A percentile compares a stretch with the other conserved stretches of the same genome.
Conservation (phyloP, 2,797 vertebrate species). For the Manis pentadactyla region DNA sequence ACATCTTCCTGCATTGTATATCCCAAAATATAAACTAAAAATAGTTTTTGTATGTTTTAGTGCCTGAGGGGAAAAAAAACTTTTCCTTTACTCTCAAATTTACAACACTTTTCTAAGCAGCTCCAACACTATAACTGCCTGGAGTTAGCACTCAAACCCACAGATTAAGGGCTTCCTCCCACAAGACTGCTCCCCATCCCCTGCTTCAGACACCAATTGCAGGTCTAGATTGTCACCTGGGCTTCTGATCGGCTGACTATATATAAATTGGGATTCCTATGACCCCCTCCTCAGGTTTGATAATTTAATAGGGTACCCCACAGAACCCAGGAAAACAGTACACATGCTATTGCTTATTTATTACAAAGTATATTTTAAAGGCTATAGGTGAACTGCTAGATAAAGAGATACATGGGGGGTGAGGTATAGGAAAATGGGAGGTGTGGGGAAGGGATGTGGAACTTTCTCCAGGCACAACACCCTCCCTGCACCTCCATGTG, state of each 20-base stretch:
- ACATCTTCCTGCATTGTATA: background rate
- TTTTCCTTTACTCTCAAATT: background rate
- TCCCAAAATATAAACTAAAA: background rate
- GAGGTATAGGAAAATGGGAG: background rate
- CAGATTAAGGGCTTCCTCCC: background rate
- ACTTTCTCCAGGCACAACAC: background rate
- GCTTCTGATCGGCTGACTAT: background rate
- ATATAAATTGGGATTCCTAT: background rate
- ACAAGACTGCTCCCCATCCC: background rate
- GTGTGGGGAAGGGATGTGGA: background rate
- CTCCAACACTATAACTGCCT: background rate
- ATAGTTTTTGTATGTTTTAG: background rate
- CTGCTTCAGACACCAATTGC: background rate
- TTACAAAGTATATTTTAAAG: background rate
- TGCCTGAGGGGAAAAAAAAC: background rate
- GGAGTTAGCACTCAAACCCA: background rate
- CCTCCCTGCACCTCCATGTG: background rate
- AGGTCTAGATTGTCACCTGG: background rate
- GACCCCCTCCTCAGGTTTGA: background rate
- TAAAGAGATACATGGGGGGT: background rate
- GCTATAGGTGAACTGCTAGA: background rate
- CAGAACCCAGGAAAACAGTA: background rate
- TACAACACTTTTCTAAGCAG: background rate
- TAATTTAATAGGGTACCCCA: background rate
- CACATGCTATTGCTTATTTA: background rate